phyloP scores from a whole-genome alignment of 2,888 invertebrate species.

The Adelognathus sp. region DNA sequence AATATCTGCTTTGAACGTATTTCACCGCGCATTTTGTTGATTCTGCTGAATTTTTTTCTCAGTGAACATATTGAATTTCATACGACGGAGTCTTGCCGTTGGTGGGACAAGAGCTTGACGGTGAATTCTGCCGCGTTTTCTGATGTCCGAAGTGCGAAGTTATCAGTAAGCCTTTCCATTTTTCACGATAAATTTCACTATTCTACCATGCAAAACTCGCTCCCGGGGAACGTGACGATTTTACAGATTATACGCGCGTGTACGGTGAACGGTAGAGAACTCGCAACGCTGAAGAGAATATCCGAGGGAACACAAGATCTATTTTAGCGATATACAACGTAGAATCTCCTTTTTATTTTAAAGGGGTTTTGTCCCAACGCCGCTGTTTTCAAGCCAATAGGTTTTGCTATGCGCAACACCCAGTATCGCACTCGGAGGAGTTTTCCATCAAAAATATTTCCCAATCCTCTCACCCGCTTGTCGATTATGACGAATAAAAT shows the following conservation, averaged over 20 bases:
- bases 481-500: constrained; percentile 24
- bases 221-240: constrained; percentile 1
- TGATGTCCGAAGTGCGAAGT: constrained; percentile 37
- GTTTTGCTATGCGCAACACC: background rate
- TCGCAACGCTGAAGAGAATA: background rate
- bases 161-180: constrained; percentile 1
- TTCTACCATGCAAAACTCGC: constrained; percentile 5
- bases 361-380: background rate
- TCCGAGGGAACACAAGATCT: background rate
- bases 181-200: constrained; percentile 26
- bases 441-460: constrained; percentile 21
- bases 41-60: background rate
- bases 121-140: background rate
- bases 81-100: background rate
- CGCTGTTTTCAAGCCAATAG: constrained; percentile 25
- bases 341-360: constrained; percentile 21
- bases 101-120: constrained; percentile 8
- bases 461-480: background rate
- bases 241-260: constrained; percentile 10
- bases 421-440: background rate
- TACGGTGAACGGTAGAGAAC: background rate
- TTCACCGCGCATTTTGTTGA: constrained; percentile 9
- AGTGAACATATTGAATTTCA: background rate
- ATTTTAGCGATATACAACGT: constrained; percentile 16
- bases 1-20: constrained; percentile 13